Conservation (phyloP, 2,113 vertebrate genomes). For the Guaruba guarouba region DNA sequence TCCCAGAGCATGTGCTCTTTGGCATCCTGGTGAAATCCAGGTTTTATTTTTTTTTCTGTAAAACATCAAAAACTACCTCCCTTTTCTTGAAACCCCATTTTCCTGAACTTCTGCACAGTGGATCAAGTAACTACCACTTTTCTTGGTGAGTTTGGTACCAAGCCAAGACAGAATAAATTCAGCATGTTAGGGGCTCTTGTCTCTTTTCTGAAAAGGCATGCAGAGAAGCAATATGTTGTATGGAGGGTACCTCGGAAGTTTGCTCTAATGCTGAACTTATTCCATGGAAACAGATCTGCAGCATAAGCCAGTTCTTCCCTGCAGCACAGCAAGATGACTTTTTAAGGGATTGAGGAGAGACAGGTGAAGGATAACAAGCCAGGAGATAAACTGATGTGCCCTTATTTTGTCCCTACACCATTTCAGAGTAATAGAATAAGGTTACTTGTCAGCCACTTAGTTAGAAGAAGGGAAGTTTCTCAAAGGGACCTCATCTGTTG, state of each 20-base stretch:
- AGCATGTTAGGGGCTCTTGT: not conserved
- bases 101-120: not conserved
- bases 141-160: not conserved
- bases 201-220: not conserved
- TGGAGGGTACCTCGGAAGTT: not conserved
- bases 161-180: not conserved
- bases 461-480: constrained; percentile 41
- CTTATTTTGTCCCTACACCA: not conserved
- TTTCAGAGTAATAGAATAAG: constrained; percentile 1
- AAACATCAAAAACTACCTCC: not conserved
- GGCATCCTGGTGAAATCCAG: not conserved
- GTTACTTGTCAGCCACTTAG: constrained; percentile 14
- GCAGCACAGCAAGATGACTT: not conserved
- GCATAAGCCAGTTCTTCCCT: not conserved
- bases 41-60: not conserved
- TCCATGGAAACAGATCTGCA: not conserved
- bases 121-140: not conserved
- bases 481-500: constrained; percentile 41
- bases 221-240: not conserved
- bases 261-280: not conserved
- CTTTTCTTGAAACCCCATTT: not conserved
- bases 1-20: not conserved
- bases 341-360: not conserved
- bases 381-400: not conserved
- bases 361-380: not conserved